A percentile compares a stretch with the other conserved stretches of the same genome.
phyloP scores from a whole-genome alignment of 2,797 vertebrate genomes.

The Pampus argenteus region DNA sequence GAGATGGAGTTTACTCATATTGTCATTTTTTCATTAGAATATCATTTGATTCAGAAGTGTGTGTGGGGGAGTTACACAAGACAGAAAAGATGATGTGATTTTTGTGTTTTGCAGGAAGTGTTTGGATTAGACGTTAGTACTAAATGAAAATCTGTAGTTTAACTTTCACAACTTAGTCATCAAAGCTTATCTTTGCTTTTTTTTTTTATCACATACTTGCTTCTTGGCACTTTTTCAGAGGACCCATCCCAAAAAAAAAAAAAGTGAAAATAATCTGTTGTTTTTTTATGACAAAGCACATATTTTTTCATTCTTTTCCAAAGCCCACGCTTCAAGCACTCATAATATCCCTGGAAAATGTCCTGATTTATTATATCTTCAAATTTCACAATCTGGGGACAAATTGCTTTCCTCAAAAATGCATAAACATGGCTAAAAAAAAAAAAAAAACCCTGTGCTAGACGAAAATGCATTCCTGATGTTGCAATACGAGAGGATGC shows the following conservation, averaged over 20 bases:
- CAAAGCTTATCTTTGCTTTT: slow-evolving; percentile 59
- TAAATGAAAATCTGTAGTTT: slow-evolving; percentile 33
- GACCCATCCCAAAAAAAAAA: slow-evolving; percentile 55
- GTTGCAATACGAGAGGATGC: slow-evolving; percentile 72
- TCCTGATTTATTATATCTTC: slow-evolving; percentile 81
- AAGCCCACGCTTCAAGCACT: slow-evolving; percentile 70
- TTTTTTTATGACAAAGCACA: slow-evolving; percentile 57
- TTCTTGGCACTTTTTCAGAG: slow-evolving; percentile 56
- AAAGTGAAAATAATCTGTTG: slow-evolving; percentile 45
- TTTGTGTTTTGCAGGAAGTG: slow-evolving; percentile 26
- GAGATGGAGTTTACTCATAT: neutral
- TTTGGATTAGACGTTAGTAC: slow-evolving; percentile 21
- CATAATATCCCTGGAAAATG: slow-evolving; percentile 67
- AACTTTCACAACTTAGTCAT: slow-evolving; percentile 43
- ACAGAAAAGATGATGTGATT: slow-evolving; percentile 15
- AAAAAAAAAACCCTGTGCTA: slow-evolving; percentile 61
- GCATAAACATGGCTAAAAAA: slow-evolving; percentile 69
- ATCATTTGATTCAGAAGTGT: slow-evolving; percentile 7
- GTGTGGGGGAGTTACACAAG: slow-evolving; percentile 6
- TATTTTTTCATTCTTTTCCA: slow-evolving; percentile 66
- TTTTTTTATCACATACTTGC: slow-evolving; percentile 64
- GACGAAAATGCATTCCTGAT: slow-evolving; percentile 79
- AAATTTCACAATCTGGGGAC: slow-evolving; percentile 82
- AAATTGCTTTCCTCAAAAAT: slow-evolving; percentile 80
- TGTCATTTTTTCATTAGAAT: slow-evolving; percentile 8